Evolutionary conservation across 2,888 invertebrate genomes (phyloP), one percentile per base, ranked within the genome.

Genomic region (Melieria picta): DNA sequence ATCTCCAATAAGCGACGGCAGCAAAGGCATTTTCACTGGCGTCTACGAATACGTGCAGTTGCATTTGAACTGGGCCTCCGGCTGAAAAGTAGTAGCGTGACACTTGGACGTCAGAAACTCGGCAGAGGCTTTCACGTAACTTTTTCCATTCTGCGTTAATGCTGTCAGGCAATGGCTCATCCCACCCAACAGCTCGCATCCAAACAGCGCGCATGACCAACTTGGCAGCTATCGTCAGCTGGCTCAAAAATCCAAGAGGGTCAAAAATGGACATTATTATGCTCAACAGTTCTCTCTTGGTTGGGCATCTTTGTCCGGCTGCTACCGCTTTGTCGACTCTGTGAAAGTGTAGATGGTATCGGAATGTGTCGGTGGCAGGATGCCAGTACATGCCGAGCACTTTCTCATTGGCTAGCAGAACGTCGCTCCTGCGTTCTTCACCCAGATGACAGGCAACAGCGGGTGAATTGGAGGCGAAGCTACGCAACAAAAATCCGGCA

Each of bases 231-330:
- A 69, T 47, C 7, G 45, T 62, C 47, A 69, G 61, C n/a, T 30
- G 10, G 6, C 63, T 48, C 7, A 71, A 56, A 52, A 62, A 67
- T 16, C 65, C 65, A 1, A 69, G 61, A 45, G 69, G 69, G 47
- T 72, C 65, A 50, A 70, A 73, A 4, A 63, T 70, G 30, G 66
- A 69, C 66, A 66, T 72, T 10, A 66, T 58, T n/a, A 69, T 47
- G 16, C 69, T 69, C 4, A 72, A 48, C 5, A 69, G 13, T 52
- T 70, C 47, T 45, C 67, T 50, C 50, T 71, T 73, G 3, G 73
- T 71, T 11, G 65, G 68, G 3, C 5, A 52, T 48, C 47, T 61
- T 4, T 60, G 30, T 1, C 73, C 68, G n/a, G 46, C 50, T 4
- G 68, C 67, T 11, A 71, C 16, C 10, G 10, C 42, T 46, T 16